Conservation (phyloP, 2,113 vertebrate genomes). For the Arizona elegans region DNA sequence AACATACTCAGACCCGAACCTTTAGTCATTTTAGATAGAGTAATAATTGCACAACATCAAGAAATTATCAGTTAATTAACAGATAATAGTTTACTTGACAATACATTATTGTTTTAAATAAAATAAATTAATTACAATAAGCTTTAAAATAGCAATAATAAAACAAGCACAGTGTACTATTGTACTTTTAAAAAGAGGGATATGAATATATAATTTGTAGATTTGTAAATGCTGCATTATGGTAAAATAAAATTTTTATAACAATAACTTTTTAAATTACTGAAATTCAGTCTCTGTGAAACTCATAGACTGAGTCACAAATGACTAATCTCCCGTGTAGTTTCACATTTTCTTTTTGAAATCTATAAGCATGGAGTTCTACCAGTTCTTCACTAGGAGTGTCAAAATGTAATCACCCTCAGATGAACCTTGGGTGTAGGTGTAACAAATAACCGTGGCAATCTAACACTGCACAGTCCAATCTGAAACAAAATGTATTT, state of each 20-base stretch:
- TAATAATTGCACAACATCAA: background rate
- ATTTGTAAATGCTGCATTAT: background rate
- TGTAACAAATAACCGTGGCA: slow-evolving; percentile 23
- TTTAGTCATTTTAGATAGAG: background rate
- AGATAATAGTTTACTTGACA: background rate
- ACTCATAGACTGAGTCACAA: slow-evolving; percentile 19
- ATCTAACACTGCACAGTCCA: slow-evolving; percentile 2
- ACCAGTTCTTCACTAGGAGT: slow-evolving; percentile 1
- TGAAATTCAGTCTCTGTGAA: background rate
- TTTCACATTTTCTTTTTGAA: background rate
- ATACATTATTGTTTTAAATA: background rate
- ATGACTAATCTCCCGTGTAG: background rate
- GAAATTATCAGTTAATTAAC: background rate
- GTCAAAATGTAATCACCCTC: background rate
- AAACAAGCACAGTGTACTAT: background rate
- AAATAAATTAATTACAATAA: background rate
- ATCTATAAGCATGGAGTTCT: slow-evolving; percentile 3
- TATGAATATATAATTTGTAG: background rate
- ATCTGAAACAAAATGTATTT: slow-evolving; percentile 20
- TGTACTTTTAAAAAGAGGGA: background rate
- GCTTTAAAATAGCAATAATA: background rate
- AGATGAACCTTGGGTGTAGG: background rate
- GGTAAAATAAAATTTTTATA: background rate
- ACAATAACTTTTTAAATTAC: background rate
- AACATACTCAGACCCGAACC: background rate